Base-by-base conservation (phyloP, 2,888 invertebrate genomes). In the Exocentrus adspersus region DNA sequence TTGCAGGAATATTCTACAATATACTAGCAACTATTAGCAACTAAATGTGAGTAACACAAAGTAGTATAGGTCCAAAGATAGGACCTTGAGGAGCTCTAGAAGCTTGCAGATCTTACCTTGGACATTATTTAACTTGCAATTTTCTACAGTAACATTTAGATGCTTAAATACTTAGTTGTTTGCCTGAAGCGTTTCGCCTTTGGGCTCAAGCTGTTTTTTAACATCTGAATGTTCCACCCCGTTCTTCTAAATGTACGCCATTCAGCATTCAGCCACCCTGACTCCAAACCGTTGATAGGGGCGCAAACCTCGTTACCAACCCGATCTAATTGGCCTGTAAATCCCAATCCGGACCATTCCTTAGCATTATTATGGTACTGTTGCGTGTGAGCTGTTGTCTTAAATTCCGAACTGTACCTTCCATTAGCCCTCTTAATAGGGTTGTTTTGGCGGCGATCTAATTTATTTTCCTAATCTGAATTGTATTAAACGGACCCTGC, bases 341-440 rank as follows among this genome's bases (percentile, higher is more conserved):
- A 65, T 68, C 68, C 63, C 14, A 30, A 54, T 63, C 59, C 59
- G 60, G 20, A 19, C 58, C 57, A 61, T 65, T 68, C 63, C 63
- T 58, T 56, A 56, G 62, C 54, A 58, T 62, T 66, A 66, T 66
- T 64, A 64, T 64, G 51, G 56, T 59, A 45, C 59, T 62, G 64
- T 66, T 64, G 66, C 64, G 66, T 64, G 64, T 52, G 62, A 68
- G 64, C 58, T 19, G 45, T 57, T 54, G 61, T 37, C 64, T 65
- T 64, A 64, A 54, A 61, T 65, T 63, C 57, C 43, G 48, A 56
- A 50, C 56, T 54, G 65, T 51, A 56, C 68, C 68, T 68, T 67
- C 59, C 63, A 66, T 68, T 65, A 68, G 48, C 62, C 61, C 64
- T 21, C 52, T 60, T 69, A 67, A 69, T 69, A 65, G 69, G 67